Percentiles rank a stretch among this genome's conserved stretches.
These are phyloP conservation scores for Chymomyza procnemis DNA, from an alignment of 2,888 invertebrate genomes.

Conservation along the genomic window DNA sequence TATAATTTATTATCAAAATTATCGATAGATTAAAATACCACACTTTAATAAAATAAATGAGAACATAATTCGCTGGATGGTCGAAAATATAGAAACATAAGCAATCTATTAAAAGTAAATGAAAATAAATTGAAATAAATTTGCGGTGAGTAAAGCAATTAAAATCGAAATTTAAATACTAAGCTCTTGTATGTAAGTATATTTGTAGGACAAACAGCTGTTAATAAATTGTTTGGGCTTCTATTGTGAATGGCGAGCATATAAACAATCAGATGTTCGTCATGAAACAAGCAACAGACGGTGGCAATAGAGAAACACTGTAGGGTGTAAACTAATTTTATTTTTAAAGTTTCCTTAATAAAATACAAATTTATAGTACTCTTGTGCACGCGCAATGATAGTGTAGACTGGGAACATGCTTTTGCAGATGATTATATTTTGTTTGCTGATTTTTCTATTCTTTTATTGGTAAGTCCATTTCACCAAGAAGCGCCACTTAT, in stretches of 20 bases:
- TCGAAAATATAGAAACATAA: background rate
- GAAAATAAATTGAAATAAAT: background rate
- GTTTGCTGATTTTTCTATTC: conserved; percentile 61
- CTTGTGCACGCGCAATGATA: conserved; percentile 31
- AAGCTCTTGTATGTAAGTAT: background rate
- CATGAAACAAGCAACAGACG: conserved; percentile 37
- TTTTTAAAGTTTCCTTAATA: background rate
- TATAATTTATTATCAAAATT: background rate
- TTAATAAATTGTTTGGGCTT: background rate
- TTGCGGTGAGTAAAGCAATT: background rate
- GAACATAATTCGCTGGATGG: background rate
- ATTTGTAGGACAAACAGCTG: background rate
- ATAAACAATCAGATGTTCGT: conserved; percentile 43
- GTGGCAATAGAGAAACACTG: conserved; percentile 17
- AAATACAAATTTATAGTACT: background rate
- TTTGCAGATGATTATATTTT: conserved; percentile 65
- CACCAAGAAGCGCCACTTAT: conserved; percentile 10
- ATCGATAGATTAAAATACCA: background rate
- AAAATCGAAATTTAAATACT: background rate
- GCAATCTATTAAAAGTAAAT: background rate
- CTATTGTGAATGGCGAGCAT: conserved; percentile 40
- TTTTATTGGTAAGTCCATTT: conserved; percentile 72
- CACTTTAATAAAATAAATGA: too few species aligned
- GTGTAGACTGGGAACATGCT: conserved; percentile 56
- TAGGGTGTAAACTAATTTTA: background rate